Percentiles rank a stretch among this genome's conserved stretches.
These are phyloP conservation scores for Dipodomys spectabilis DNA, from an alignment of 2,113 vertebrate species.

Conservation along the genomic window DNA sequence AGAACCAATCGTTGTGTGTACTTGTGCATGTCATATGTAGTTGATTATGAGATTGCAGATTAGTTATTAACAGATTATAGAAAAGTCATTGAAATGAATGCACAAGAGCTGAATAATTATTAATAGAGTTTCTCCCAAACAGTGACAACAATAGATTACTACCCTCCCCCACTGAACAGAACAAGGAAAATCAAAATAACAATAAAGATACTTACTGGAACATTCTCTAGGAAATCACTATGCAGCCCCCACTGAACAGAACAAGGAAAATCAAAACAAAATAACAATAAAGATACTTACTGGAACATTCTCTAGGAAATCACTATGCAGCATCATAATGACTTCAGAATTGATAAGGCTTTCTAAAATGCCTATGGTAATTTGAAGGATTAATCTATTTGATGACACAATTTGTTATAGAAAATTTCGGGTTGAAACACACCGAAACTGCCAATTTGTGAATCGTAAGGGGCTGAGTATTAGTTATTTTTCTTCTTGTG, in stretches of 20 bases:
- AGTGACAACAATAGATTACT: background rate
- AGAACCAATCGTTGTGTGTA: background rate
- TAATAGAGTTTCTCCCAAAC: slow-evolving; percentile 24
- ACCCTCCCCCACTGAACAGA: no score
- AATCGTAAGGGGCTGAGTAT: background rate
- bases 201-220: background rate
- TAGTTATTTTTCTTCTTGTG: background rate
- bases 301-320: slow-evolving; percentile 14
- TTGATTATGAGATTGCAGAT: background rate
- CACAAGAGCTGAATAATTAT: background rate
- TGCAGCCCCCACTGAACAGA: background rate
- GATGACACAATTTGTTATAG: slow-evolving; percentile 2
- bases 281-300: background rate
- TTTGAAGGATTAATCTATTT: slow-evolving; percentile 21
- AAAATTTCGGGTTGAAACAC: background rate
- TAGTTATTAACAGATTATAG: background rate
- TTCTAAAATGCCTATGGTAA: slow-evolving; percentile 36
- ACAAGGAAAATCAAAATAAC: background rate
- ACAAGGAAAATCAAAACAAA: background rate
- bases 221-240: background rate
- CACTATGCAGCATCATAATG: background rate
- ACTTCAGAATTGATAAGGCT: slow-evolving; percentile 49
- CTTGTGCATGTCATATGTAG: background rate
- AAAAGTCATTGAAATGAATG: slow-evolving; percentile 36
- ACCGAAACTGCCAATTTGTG: background rate